These are phyloP conservation scores for Typhlomys cinereus DNA, from an alignment of 2,113 vertebrate genomes.

Conservation along the genomic window DNA sequence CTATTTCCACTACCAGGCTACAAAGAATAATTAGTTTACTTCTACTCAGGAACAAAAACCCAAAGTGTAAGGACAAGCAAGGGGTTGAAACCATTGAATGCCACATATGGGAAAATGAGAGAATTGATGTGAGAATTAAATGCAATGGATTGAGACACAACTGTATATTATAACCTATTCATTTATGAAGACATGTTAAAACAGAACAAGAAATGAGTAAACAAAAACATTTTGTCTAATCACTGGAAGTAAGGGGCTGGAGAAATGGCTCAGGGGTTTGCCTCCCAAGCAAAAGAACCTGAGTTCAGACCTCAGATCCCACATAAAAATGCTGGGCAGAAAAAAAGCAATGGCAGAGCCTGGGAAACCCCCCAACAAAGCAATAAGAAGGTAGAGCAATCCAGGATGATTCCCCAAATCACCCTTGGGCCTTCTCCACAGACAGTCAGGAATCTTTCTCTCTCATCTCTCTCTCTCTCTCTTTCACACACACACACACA, in stretches of 20 bases:
- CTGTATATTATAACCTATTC: neutral
- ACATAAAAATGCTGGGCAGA: no score
- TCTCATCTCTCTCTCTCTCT: no score
- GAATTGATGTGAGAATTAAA: neutral
- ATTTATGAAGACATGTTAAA: constrained; percentile 2
- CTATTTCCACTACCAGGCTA: neutral
- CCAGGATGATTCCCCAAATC: no score
- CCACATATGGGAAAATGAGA: neutral
- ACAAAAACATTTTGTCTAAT: neutral
- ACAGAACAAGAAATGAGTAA: constrained; percentile 26
- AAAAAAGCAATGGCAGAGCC: no score
- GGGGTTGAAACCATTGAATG: neutral
- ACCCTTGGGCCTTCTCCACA: no score
- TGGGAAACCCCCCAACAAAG: no score
- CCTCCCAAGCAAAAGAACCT: no score
- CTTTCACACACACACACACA: no score
- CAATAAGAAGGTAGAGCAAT: no score
- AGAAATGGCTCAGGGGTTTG: no score
- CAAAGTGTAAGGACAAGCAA: neutral
- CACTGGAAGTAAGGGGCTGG: neutral
- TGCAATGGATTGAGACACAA: neutral
- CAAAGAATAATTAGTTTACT: neutral
- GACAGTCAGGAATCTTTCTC: no score
- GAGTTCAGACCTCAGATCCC: no score
- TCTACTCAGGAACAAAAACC: neutral